Evolutionary conservation across 2,888 invertebrate species (phyloP), one percentile per base, ranked within the genome.

Genomic region (Protula sp.): DNA sequence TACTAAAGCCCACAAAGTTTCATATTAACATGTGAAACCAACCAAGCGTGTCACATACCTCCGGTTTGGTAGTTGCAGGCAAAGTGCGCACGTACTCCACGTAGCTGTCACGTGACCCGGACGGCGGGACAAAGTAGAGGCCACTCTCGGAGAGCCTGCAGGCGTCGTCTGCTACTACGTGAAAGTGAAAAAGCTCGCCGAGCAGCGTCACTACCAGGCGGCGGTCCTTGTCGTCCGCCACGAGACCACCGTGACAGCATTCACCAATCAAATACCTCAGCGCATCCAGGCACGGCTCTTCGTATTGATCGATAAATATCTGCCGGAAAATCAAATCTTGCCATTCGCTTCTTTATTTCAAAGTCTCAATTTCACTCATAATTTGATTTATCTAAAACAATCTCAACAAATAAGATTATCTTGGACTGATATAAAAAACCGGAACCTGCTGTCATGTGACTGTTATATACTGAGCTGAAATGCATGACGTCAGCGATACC

Each of bases 231-330:
- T 78, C 76, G 58, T 81, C 81, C 5, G 81, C 79, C 29, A 81
- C 81, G 51, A 80, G 69, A 2, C 81, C 81, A 3, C 81, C 81
- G 63, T 81, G 81, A 67, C 80, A 80, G 68, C 81, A 81, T 66
- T 81, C 78, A 22, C 79, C 80, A 0, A 79, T 80, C 58, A 81
- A 63, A 64, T 81, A 81, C 4, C 68, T 70, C 59, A 81, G 64
- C 14, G 80, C 81, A 48, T 77, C 78, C 29, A 81, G 67, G 9
- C 81, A 82, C 0, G 80, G 67, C 4, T 74, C 71, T 3, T 76
- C 74, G 64, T 81, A 81, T 54, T 80, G 79, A 67, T 80, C 79
- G 52, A 81, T 72, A 64, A 82, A 82, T 79, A 82, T 82, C 62
- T 62, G 47, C 22, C 28, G 27, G 9, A 3, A 22, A 28, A 58